Base-by-base conservation (phyloP, 2,113 vertebrate species). In the Saccopteryx bilineata region DNA sequence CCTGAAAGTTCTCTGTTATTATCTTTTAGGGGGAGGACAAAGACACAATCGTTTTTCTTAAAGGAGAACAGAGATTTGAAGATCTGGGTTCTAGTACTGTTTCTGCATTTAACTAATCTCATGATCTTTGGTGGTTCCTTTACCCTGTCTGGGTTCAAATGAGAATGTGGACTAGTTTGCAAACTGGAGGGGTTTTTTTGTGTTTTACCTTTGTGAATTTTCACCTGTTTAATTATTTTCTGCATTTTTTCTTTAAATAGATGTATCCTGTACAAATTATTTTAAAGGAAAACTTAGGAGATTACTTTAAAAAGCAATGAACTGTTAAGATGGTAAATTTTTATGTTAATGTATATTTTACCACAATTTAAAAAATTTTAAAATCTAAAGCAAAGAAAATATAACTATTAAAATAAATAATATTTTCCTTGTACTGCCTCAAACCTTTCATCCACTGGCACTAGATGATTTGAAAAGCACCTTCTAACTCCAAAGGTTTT, bases 221-320 rank as follows among this genome's bases (percentile, higher is more conserved):
- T 54, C 28, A 48, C 31, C 21, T 54, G 75, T 68, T n/a, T 31
- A 68, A 33, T 71, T 81, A 82, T 74, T 87, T 82, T 82, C 14
- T 60, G 71, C 9, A 3, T 85, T 79, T 94, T 63, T 75, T 81
- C 46, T 92, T 96, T 81, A 94, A 81, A 71, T 4, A 33, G 46
- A 80, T 61, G 33, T 15, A 26, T 65, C 80, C 58, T 85, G 14
- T n/a, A 69, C 39, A 91, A 72, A 28, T 75, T 69, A 71, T 80
- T 83, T 83, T 69, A 39, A 71, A 92, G 23, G 52, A 50, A 76
- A 81, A 50, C 28, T 39, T 39, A 39, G 68, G 85, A 85, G 60
- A 31, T 61, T 39, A 63, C 33, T 69, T 65, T 72, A 69, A 92
- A 89, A 87, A 79, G 23, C 72, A 92, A 95, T 11, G 26, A 58